Conservation (phyloP, 2,113 vertebrate species). For the Alouatta palliata region DNA sequence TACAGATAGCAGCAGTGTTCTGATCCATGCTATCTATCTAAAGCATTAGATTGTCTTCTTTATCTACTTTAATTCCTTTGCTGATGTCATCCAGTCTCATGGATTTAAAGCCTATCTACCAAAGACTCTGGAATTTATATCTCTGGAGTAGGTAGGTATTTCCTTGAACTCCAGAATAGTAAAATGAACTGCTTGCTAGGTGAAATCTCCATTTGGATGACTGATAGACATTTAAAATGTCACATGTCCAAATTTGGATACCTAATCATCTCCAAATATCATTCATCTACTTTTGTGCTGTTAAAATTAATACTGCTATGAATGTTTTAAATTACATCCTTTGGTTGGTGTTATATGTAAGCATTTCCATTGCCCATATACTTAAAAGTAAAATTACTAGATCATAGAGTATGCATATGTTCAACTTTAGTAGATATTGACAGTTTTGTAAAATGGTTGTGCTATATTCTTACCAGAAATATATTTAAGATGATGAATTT, state of each 20-base stretch:
- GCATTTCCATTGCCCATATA: not conserved
- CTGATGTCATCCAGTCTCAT: not conserved
- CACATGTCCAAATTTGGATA: not conserved
- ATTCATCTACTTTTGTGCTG: not conserved
- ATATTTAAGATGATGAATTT: not conserved
- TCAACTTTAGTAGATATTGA: not conserved
- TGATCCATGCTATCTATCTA: not conserved
- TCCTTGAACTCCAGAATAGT: not conserved
- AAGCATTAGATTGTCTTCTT: not conserved
- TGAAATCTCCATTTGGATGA: not conserved
- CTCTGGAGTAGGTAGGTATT: not conserved
- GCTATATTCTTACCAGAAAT: not conserved
- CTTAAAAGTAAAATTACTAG: not conserved
- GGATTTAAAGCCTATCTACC: not conserved
- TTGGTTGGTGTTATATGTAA: not conserved
- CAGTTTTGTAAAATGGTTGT: not conserved
- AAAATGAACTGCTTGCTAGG: not conserved
- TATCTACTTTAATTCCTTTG: not conserved
- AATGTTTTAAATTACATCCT: not conserved
- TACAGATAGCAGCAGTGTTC: not conserved
- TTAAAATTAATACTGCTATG: not conserved
- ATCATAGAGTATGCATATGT: not conserved
- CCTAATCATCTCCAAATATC: not conserved
- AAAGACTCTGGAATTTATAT: not conserved
- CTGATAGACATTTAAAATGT: not conserved